Evolutionary conservation across 2,888 invertebrate species (phyloP).

Genomic region (Eupithecia dodoneata): DNA sequence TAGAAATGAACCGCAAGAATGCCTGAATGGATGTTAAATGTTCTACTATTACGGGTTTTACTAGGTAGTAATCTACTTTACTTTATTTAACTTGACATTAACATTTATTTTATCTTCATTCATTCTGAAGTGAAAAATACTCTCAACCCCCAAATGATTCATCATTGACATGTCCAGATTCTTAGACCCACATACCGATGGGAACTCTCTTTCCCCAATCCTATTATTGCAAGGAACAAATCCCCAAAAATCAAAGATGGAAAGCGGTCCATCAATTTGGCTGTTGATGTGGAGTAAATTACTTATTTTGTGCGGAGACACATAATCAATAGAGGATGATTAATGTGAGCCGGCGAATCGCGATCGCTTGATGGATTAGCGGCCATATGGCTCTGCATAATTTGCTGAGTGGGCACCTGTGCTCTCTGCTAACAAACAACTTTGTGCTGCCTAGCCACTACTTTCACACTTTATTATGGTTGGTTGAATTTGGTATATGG

Average conservation of each 20-base stretch:
- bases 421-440: constrained; percentile 52
- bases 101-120: background rate
- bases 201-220: background rate
- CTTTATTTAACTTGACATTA: background rate
- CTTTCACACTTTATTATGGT: background rate
- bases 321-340: constrained; percentile 83
- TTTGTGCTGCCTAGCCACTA: constrained; percentile 26
- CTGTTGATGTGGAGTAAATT: constrained; percentile 67
- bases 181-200: background rate
- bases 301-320: constrained; percentile 76
- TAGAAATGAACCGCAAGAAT: constrained; percentile 4
- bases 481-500: background rate
- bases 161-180: background rate
- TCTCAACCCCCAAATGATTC: background rate
- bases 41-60: background rate
- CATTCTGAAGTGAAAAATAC: background rate
- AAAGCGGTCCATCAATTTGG: constrained; percentile 63
- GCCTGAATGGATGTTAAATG: background rate
- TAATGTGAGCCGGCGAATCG: constrained; percentile 74
- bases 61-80: background rate
- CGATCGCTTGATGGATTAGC: constrained; percentile 82
- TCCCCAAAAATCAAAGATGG: constrained; percentile 59
- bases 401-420: constrained; percentile 79
- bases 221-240: constrained; percentile 20
- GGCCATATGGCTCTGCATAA: constrained; percentile 81